Evolutionary conservation across 2,888 invertebrate genomes (phyloP), one percentile per base, ranked within the genome.

Genomic region (Drosophila sordidula): DNA sequence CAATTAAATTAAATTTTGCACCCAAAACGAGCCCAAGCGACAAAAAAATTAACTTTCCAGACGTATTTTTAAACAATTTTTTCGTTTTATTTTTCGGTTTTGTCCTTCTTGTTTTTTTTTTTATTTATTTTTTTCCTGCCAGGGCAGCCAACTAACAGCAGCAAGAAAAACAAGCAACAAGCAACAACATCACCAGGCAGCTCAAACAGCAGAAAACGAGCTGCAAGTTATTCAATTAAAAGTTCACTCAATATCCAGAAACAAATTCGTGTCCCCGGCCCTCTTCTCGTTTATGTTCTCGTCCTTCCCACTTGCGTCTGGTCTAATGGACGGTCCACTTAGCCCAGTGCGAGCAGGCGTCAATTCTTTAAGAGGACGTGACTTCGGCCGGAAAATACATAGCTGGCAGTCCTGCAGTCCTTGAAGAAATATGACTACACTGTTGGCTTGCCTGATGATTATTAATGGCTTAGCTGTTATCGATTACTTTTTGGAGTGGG

Each of bases 181-280:
- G 26, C 46, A 46, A 25, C 59, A 52, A 55, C 54, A 41, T 49
- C 44, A 55, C 47, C 46, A 57, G 46, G 36, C 47, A 67, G 64
- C 64, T 54, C 61, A 61, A 75, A 70, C 66, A 66, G 70, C 80
- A 61, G 78, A 74, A 77, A 80, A 84, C 82, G 82, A 70, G 80
- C 75, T 75, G 80, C 84, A 75, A 89, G 74, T 84, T 86, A 89
- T 85, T 85, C 87, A 85, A 85, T 88, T 85, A 85, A 85, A 85
- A 88, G 76, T 85, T 84, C 83, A 63, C 56, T 70, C 69, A 82
- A 75, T 88, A 69, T 63, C 66, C 69, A 49, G 58, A 63, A 64
- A 66, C 69, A 70, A 55, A 52, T 65, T 62, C 34, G 44, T 36
- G 29, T 51, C 44, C 26, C 38, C 46, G 1, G 6, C 4, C 29